Evolutionary conservation across 2,888 invertebrate species (phyloP), one percentile per base, ranked within the genome.

Genomic region (Drosophila pseudotakahashii): DNA sequence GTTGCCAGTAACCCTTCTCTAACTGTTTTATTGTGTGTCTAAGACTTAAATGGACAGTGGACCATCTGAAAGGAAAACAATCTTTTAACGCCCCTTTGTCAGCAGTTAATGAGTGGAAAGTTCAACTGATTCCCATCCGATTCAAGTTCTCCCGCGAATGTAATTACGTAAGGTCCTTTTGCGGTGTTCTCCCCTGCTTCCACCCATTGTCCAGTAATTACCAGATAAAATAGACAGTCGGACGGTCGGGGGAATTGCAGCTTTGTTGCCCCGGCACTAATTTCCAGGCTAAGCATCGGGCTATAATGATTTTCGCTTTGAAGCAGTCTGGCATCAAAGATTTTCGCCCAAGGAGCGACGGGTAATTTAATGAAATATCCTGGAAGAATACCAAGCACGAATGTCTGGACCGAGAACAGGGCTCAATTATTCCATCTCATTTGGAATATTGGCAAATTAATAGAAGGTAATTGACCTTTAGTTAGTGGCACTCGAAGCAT

Each of bases 131-230:
- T 51, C 51, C 32, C 51, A 23, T 19, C 36, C 44, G 50, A 19
- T 26, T 32, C 34, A 10, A 23, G 19, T 37, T 37, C n/a, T 36
- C 30, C 26, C 7, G 53, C 44, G 50, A 68, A 58, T 48, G 61
- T 72, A 71, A 71, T 71, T 71, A 71, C 72, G 45, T 71, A 71
- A 71, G 51, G 70, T 54, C 62, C 72, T 71, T 71, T 55, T 69
- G 70, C 37, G 62, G 62, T 26, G 41, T 23, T 47, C 32, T 54
- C 23, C n/a, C 19, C 19, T n/a, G 23, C 32, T 60, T 37, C 5
- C 42, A 42, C 16, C 42, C 69, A 60, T 70, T 62, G 72, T 71
- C 45, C 72, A 37, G 72, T 72, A 71, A 71, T 71, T 71, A 71
- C 72, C 72, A 62, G 62, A 62, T 71, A 68, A 59, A 42, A 55